Evolutionary conservation across 1,140 invertebrate genomes (phyloP).

Genomic region (Cheumatopsyche charites): DNA sequence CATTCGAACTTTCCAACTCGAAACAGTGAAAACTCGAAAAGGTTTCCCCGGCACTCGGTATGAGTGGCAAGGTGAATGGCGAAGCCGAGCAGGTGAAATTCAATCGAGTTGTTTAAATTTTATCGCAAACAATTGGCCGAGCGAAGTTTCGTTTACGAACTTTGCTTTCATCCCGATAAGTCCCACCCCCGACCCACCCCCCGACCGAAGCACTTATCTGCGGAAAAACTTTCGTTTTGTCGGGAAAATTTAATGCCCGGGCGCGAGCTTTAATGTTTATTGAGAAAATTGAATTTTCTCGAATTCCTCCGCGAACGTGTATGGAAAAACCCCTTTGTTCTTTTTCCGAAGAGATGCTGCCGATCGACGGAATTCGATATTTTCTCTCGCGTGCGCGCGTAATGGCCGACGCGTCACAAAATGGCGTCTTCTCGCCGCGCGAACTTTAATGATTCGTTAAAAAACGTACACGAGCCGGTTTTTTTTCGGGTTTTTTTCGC

Average conservation of each 20-base stretch:
- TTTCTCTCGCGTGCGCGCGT: background rate
- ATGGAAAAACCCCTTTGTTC: no score
- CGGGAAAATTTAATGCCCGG: constrained; percentile 7
- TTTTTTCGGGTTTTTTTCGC: background rate
- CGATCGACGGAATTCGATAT: no score
- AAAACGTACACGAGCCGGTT: no score
- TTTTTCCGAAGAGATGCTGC: no score
- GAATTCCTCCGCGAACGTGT: background rate
- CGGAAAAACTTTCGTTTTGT: constrained; percentile 1
- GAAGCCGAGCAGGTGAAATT: constrained; percentile 22
- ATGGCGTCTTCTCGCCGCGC: background rate
- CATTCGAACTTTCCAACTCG: no score
- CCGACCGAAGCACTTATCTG: background rate
- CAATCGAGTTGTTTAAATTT: constrained; percentile 30
- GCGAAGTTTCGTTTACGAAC: constrained; percentile 28
- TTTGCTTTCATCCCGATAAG: constrained; percentile 36
- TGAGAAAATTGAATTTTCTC: constrained; percentile 8
- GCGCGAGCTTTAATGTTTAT: background rate
- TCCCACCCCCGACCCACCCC: background rate
- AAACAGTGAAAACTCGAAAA: constrained; percentile 1
- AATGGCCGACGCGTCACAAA: background rate
- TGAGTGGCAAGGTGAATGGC: no score
- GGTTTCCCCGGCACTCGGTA: background rate
- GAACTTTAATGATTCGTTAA: background rate
- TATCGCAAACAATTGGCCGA: constrained; percentile 33